Conservation (phyloP, 2,113 vertebrate genomes). For the Entomyzon cyanotis region DNA sequence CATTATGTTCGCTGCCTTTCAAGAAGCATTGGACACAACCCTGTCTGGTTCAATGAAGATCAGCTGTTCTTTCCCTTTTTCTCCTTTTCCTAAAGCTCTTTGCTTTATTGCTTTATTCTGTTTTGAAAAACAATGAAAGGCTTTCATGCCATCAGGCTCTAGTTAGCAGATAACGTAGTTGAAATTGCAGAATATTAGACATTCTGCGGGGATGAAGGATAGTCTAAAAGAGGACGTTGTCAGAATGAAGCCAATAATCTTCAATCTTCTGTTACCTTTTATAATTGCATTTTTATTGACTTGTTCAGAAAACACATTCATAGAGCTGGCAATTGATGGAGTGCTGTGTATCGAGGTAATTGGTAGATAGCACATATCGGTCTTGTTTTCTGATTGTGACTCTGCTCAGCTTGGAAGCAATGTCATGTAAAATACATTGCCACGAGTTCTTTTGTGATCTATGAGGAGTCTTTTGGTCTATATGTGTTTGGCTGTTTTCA, state of each 20-base stretch:
- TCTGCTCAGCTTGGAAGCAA: background rate
- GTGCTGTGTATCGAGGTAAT: constrained; percentile 21
- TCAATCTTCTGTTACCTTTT: constrained; percentile 51
- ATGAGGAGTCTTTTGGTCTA: background rate
- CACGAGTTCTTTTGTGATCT: background rate
- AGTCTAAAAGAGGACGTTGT: background rate
- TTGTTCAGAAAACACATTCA: constrained; percentile 32
- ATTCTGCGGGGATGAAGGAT: background rate
- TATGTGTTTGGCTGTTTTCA: background rate
- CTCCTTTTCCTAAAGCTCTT: constrained; percentile 24
- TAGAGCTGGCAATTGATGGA: constrained; percentile 34
- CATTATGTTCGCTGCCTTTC: background rate
- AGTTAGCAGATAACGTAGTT: constrained; percentile 15
- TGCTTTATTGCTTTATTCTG: constrained; percentile 39
- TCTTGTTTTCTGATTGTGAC: constrained; percentile 28
- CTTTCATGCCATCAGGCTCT: constrained; percentile 20
- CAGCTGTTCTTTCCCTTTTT: constrained; percentile 28
- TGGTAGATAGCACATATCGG: background rate
- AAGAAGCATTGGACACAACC: background rate
- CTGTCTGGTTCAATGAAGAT: constrained; percentile 52
- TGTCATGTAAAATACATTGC: background rate
- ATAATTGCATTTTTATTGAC: constrained; percentile 60
- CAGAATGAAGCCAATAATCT: constrained; percentile 17
- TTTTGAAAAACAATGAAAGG: constrained; percentile 20
- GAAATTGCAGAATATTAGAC: constrained; percentile 51